Conservation (phyloP, 2,113 vertebrate species). For the Psittacus erithacus region DNA sequence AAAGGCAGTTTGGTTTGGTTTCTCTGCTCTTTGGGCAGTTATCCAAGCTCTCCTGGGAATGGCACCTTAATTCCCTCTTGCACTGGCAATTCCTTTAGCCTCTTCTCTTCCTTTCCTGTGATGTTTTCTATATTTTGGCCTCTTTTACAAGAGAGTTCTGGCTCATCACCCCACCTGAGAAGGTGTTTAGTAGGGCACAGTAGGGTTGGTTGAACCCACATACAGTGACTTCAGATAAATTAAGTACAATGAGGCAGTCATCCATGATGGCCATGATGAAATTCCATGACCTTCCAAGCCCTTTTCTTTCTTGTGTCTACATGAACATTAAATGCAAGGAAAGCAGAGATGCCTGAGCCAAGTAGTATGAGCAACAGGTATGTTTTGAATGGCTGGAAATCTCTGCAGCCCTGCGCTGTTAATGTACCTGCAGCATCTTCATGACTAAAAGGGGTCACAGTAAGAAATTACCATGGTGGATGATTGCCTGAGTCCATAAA, state of each 20-base stretch:
- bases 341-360: neutral
- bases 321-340: neutral
- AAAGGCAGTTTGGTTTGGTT: neutral
- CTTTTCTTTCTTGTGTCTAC: neutral
- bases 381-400: accelerated
- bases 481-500: neutral
- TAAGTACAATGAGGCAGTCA: neutral
- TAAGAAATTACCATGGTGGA: neutral
- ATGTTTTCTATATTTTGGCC: neutral
- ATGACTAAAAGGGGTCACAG: neutral
- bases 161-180: neutral
- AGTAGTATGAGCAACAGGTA: neutral
- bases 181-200: neutral
- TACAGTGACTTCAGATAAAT: neutral
- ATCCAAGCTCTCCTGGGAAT: neutral
- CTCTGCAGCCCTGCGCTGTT: neutral
- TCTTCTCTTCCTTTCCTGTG: neutral
- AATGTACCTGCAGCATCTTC: neutral
- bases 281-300: neutral
- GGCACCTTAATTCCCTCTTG: neutral
- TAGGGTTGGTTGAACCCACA: neutral
- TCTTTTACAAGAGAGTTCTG: neutral
- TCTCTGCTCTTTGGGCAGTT: neutral
- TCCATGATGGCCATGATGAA: neutral
- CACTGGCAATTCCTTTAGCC: neutral